Evolutionary conservation across 2,797 vertebrate species (phyloP).

Genomic region (Sebastes matsubarae): DNA sequence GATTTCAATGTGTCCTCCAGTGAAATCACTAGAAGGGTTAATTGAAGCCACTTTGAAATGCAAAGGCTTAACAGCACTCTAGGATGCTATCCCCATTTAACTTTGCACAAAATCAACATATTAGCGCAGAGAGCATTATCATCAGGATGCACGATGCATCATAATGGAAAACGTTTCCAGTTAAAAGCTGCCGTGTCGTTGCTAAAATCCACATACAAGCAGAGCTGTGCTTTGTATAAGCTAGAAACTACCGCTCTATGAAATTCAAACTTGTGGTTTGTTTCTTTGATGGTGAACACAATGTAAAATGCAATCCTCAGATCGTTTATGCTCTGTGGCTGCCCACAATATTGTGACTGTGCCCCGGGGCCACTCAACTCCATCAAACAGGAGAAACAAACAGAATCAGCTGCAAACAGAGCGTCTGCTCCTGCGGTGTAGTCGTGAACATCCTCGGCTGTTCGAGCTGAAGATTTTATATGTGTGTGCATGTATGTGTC

Average conservation of each 20-base stretch:
- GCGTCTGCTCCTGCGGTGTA: slow-evolving; percentile 52
- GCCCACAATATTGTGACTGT: slow-evolving; percentile 49
- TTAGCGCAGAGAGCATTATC: slow-evolving; percentile 16
- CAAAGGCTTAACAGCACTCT: slow-evolving; percentile 58
- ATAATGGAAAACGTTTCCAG: neutral
- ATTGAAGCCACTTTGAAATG: slow-evolving; percentile 69
- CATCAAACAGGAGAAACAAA: slow-evolving; percentile 71
- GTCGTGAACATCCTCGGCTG: slow-evolving; percentile 33
- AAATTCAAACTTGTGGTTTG: slow-evolving; percentile 17
- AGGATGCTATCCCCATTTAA: slow-evolving; percentile 42
- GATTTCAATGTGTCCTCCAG: slow-evolving; percentile 53
- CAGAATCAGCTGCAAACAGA: slow-evolving; percentile 51
- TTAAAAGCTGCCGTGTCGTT: neutral
- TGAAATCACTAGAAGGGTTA: slow-evolving; percentile 73
- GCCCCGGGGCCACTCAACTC: slow-evolving; percentile 56
- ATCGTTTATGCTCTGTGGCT: slow-evolving; percentile 53
- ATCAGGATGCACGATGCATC: neutral
- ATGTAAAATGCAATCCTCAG: slow-evolving; percentile 32
- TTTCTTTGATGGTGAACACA: slow-evolving; percentile 16
- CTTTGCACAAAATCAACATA: slow-evolving; percentile 47
- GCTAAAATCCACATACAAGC: neutral
- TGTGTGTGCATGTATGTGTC: slow-evolving; percentile 15
- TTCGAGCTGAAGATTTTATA: slow-evolving; percentile 23
- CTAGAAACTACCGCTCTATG: neutral
- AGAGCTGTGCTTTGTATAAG: neutral